phyloP scores from a whole-genome alignment of 1,140 invertebrate species.

The Heliconius eleuchia region DNA sequence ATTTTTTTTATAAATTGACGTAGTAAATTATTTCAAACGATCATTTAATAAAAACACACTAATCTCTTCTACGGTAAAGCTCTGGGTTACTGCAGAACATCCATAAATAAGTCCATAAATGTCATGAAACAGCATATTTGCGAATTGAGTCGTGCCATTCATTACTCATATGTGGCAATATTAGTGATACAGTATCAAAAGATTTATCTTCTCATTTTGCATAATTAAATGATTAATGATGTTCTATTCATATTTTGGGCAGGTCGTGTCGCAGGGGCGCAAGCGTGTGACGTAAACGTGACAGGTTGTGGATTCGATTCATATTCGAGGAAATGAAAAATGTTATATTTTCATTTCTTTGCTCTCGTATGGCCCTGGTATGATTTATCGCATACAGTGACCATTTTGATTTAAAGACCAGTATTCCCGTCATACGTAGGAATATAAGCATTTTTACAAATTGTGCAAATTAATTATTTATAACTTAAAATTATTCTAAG shows the following conservation, averaged over 20 bases:
- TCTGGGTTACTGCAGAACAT: neutral
- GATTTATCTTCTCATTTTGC: neutral
- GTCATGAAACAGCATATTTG: slow-evolving; percentile 25
- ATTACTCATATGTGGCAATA: slow-evolving; percentile 12
- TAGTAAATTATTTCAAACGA: neutral
- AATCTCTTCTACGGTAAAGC: neutral
- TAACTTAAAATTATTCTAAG: too few relatives aligned
- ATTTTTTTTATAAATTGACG: neutral
- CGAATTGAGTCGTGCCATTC: neutral
- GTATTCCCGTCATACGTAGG: too few relatives aligned
- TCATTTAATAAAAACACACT: neutral
- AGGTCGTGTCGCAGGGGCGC: too few relatives aligned
- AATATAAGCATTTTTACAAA: too few relatives aligned
- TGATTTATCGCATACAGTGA: too few relatives aligned
- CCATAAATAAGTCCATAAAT: slow-evolving; percentile 16
- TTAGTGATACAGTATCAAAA: neutral
- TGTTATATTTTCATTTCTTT: too few relatives aligned
- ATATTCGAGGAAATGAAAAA: too few relatives aligned
- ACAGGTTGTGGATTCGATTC: too few relatives aligned
- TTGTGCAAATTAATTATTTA: too few relatives aligned
- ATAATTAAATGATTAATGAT: neutral
- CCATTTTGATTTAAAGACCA: too few relatives aligned
- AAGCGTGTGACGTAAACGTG: too few relatives aligned
- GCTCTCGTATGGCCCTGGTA: too few relatives aligned
- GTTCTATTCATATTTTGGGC: neutral